phyloP scores from a whole-genome alignment of 2,113 vertebrate genomes.

The Theropithecus gelada region DNA sequence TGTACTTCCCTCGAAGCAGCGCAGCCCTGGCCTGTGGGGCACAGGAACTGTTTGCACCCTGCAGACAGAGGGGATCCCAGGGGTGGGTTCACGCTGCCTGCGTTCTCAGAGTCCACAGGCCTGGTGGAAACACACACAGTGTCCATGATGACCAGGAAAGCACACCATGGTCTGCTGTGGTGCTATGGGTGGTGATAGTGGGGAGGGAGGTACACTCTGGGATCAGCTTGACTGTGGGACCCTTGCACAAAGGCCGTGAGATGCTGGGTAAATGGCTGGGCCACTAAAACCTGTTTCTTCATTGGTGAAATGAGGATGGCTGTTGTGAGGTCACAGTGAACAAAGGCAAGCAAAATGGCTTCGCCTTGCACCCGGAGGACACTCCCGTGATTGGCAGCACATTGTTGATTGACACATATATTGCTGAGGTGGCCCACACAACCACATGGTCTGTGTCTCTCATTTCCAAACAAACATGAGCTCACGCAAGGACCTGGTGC shows the following conservation, averaged over 20 bases:
- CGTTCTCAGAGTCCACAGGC: constrained; percentile 56
- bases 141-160: constrained; percentile 73
- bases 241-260: rapidly evolving
- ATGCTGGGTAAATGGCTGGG: not conserved
- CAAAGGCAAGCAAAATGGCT: not conserved
- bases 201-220: not conserved
- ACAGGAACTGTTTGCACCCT: constrained; percentile 55
- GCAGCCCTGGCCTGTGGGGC: constrained; percentile 40
- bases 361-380: not conserved
- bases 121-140: not conserved
- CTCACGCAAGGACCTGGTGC: not conserved
- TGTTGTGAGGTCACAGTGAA: not conserved
- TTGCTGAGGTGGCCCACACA: not conserved
- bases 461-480: not conserved
- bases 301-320: no score
- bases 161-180: rapidly evolving
- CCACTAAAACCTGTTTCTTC: not conserved
- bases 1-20: constrained; percentile 61
- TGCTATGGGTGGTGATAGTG: not conserved
- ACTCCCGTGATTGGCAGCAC: not conserved
- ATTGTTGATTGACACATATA: not conserved
- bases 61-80: not conserved
- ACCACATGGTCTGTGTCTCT: not conserved
- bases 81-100: constrained; percentile 56
- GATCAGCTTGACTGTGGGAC: not conserved